Percentiles rank a stretch among this genome's conserved stretches.
Evolutionary conservation across 2,113 vertebrate species (phyloP).

Genomic region (Passer domesticus): DNA sequence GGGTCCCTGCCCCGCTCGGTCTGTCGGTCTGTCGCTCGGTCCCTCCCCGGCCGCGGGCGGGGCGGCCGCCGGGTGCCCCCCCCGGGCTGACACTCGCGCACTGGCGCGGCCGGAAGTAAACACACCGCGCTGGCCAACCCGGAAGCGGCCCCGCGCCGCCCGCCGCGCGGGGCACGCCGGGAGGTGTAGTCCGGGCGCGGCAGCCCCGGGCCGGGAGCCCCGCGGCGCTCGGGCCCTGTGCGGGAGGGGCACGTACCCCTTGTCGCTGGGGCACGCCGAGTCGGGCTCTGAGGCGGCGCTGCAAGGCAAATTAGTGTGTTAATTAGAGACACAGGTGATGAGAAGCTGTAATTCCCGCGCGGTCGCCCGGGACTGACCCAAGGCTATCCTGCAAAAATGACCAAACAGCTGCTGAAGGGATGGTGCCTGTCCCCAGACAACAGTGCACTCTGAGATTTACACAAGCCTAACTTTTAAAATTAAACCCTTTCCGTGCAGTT

Average conservation of each 20-base stretch:
- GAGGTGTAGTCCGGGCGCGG: background rate
- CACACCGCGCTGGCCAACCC: constrained; percentile 61
- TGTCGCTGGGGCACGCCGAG: accelerated
- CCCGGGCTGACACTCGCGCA: constrained; percentile 68
- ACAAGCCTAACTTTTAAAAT: background rate
- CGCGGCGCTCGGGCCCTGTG: accelerated
- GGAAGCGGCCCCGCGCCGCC: background rate
- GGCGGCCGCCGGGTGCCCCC: constrained; percentile 48
- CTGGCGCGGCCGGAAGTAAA: constrained; percentile 86
- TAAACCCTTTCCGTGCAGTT: background rate
- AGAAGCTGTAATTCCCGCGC: background rate
- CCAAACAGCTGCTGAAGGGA: background rate
- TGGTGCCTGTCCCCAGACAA: background rate
- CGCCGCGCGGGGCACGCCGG: background rate
- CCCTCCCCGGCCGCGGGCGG: constrained; percentile 13
- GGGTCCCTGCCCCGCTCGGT: background rate
- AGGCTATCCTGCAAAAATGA: background rate
- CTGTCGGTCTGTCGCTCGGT: background rate
- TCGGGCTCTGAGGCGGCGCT: background rate
- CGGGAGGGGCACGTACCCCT: no score
- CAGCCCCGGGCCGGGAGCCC: background rate
- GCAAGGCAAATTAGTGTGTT: background rate
- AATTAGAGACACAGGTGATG: no score
- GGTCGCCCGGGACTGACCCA: background rate
- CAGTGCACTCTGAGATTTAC: background rate